These are phyloP conservation scores for Rana temporaria DNA, from an alignment of 2,113 vertebrate species.

Conservation along the genomic window DNA sequence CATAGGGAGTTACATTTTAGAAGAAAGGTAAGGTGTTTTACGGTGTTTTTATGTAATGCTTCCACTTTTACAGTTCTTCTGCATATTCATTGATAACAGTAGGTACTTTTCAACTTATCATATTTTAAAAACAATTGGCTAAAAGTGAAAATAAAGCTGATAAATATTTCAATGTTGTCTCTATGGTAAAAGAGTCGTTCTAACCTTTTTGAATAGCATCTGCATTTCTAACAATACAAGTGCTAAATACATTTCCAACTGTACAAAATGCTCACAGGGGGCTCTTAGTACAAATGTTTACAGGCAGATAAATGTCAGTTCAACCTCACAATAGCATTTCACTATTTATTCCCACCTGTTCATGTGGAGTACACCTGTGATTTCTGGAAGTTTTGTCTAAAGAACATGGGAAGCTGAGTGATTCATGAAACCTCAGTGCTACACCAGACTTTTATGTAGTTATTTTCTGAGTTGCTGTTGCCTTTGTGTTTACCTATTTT, in stretches of 20 bases:
- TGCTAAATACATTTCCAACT: conserved; percentile 49
- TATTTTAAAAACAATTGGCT: conserved; percentile 5
- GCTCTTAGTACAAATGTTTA: conserved; percentile 55
- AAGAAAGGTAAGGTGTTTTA: no score
- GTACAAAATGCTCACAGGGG: conserved; percentile 50
- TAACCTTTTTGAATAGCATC: conserved; percentile 51
- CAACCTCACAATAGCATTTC: conserved; percentile 52
- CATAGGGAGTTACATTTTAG: no score
- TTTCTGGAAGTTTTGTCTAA: conserved; percentile 45
- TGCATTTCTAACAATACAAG: conserved; percentile 44
- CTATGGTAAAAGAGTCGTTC: conserved; percentile 35
- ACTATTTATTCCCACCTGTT: conserved; percentile 44
- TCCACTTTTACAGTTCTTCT: no score
- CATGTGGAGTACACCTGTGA: conserved; percentile 47
- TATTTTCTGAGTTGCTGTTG: conserved; percentile 41
- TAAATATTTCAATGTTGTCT: conserved; percentile 36
- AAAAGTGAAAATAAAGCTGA: conserved; percentile 36
- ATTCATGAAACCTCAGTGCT: conserved; percentile 41
- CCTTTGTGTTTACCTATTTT: conserved; percentile 19
- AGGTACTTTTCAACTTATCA: not conserved
- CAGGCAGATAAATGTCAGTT: conserved; percentile 55
- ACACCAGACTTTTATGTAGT: conserved; percentile 50
- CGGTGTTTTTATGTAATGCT: no score
- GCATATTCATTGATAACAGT: no score
- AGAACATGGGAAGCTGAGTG: conserved; percentile 27